phyloP scores from a whole-genome alignment of 2,113 vertebrate genomes.

The Cinclus cinclus region DNA sequence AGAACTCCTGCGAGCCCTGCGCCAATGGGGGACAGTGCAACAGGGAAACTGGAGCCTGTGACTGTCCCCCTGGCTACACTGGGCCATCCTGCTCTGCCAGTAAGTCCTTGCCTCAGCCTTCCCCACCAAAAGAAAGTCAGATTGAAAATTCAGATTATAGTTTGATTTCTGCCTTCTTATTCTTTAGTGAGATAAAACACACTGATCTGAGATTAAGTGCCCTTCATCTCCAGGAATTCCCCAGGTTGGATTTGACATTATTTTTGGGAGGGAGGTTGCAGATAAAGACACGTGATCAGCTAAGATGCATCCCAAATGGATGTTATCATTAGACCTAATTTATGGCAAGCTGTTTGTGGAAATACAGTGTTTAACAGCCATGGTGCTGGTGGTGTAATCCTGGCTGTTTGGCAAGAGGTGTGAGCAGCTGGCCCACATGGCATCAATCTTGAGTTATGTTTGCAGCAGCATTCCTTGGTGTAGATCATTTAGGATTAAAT shows the following conservation, averaged over 20 bases:
- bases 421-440: neutral
- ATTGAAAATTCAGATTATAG: neutral
- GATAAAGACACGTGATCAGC: neutral
- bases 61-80: conserved; percentile 71
- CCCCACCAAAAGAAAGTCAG: neutral
- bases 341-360: neutral
- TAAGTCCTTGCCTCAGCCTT: conserved; percentile 45
- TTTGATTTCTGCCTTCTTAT: neutral
- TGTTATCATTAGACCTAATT: neutral
- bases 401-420: neutral
- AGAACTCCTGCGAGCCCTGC: conserved; percentile 63
- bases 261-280: neutral
- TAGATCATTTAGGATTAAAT: neutral
- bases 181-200: neutral
- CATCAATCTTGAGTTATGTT: neutral
- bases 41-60: conserved; percentile 67
- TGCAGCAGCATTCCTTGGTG: neutral
- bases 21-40: conserved; percentile 71
- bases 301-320: neutral
- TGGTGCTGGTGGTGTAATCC: neutral
- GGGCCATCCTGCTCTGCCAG: conserved; percentile 60
- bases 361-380: neutral
- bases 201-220: neutral
- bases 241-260: neutral
- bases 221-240: neutral